phyloP scores from a whole-genome alignment of 1,140 invertebrate species.

The Bilobella aurantiaca region DNA sequence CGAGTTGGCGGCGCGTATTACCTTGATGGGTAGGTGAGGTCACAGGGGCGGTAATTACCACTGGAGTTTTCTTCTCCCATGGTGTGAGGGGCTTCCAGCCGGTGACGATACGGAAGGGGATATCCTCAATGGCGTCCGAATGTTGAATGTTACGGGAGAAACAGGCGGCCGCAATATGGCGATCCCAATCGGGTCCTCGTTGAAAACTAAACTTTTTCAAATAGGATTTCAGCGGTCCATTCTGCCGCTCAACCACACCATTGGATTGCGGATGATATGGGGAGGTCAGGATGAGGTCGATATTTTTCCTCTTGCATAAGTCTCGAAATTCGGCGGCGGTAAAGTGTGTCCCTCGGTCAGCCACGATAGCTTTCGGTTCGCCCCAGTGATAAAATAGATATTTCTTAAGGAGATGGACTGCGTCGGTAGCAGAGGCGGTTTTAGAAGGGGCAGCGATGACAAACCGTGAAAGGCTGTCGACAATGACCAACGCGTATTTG shows the following conservation, averaged over 20 bases:
- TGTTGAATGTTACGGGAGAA: neutral
- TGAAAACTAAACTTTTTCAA: neutral
- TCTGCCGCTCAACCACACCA: neutral
- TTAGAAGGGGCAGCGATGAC: neutral
- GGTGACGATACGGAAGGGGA: neutral
- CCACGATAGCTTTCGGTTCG: neutral
- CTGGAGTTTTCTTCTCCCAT: no score
- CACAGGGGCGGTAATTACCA: no score
- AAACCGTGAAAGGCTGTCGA: slow-evolving; percentile 28
- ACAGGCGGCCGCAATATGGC: neutral
- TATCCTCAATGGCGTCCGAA: neutral
- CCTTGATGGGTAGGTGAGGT: no score
- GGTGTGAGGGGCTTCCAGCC: no score
- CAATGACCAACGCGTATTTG: slow-evolving; percentile 39
- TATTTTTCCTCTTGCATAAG: neutral
- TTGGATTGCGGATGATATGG: neutral
- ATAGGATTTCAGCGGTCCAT: neutral
- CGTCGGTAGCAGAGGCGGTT: neutral
- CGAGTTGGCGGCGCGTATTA: no score
- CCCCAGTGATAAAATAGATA: neutral
- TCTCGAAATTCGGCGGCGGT: neutral
- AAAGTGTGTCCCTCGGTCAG: neutral
- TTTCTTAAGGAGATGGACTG: neutral
- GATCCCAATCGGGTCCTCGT: neutral
- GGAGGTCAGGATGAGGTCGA: neutral